phyloP scores from a whole-genome alignment of 2,888 invertebrate genomes.

The Clepsis dumicolana region DNA sequence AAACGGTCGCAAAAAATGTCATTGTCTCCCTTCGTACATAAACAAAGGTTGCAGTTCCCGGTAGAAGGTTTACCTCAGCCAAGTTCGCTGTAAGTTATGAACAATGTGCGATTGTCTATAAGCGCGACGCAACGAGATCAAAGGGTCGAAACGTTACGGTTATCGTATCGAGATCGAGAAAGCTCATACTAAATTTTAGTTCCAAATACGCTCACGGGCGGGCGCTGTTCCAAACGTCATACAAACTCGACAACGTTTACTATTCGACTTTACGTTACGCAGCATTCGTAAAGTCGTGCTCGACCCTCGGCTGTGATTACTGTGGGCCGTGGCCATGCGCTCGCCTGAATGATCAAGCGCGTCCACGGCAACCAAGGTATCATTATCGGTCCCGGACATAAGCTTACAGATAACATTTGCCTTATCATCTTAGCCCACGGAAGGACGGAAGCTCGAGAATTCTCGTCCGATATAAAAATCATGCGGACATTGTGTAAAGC shows the following conservation, averaged over 20 bases:
- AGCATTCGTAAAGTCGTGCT: no score
- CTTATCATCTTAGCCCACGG: neutral
- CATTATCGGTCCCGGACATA: neutral
- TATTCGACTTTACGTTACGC: no score
- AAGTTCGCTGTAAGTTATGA: constrained; percentile 65
- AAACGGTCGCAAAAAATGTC: constrained; percentile 64
- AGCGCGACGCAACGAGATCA: constrained; percentile 17
- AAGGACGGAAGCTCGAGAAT: neutral
- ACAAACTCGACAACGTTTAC: no score
- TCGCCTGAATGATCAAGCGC: neutral
- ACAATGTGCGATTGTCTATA: constrained; percentile 74
- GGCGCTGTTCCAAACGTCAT: no score
- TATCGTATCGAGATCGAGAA: no score
- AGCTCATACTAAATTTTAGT: no score
- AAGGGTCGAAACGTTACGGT: no score
- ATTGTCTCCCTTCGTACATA: constrained; percentile 71
- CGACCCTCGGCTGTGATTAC: neutral
- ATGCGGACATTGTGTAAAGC: neutral
- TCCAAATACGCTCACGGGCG: no score
- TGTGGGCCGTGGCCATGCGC: neutral
- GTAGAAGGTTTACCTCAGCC: constrained; percentile 66
- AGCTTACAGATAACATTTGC: neutral
- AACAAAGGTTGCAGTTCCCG: constrained; percentile 72
- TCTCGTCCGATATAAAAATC: neutral
- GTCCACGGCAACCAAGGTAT: neutral